phyloP scores from a whole-genome alignment of 2,888 invertebrate genomes.

The Cheilosia urbana region DNA sequence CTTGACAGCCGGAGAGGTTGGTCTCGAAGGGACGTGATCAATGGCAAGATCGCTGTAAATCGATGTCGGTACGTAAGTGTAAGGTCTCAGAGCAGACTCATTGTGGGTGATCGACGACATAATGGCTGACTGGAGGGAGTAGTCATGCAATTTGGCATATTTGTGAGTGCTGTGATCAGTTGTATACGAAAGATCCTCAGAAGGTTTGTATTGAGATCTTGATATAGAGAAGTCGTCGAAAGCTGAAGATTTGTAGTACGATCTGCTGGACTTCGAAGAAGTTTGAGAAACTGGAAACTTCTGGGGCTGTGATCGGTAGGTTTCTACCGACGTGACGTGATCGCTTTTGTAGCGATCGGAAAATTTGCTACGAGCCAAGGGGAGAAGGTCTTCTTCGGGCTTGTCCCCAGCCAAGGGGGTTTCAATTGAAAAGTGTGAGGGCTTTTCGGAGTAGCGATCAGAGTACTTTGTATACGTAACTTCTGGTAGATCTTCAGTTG shows the following conservation, averaged over 20 bases:
- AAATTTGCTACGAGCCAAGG: constrained; percentile 58
- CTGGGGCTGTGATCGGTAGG: constrained; percentile 1
- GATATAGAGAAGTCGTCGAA: constrained; percentile 32
- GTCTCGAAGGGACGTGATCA: constrained; percentile 44
- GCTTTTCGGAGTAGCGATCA: constrained; percentile 37
- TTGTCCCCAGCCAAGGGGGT: background rate
- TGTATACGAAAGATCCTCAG: constrained; percentile 33
- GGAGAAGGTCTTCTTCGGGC: constrained; percentile 24
- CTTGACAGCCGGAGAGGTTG: constrained; percentile 28
- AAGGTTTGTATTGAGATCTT: constrained; percentile 37
- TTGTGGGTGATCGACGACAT: constrained; percentile 66
- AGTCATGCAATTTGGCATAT: constrained; percentile 17
- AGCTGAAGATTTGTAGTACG: constrained; percentile 40
- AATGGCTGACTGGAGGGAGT: constrained; percentile 30
- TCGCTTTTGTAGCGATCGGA: constrained; percentile 56
- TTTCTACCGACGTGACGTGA: background rate
- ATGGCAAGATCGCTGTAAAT: constrained; percentile 39
- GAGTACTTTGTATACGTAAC: constrained; percentile 41
- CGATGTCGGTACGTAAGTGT: constrained; percentile 57
- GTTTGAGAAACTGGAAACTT: constrained; percentile 28
- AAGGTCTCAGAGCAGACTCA: constrained; percentile 63
- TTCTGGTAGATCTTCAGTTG: constrained; percentile 46
- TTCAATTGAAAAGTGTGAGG: constrained; percentile 10
- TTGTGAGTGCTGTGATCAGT: constrained; percentile 30
- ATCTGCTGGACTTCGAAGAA: constrained; percentile 10